Evolutionary conservation across 2,888 invertebrate species (phyloP), one percentile per base, ranked within the genome.

Genomic region (Pollenia labialis): DNA sequence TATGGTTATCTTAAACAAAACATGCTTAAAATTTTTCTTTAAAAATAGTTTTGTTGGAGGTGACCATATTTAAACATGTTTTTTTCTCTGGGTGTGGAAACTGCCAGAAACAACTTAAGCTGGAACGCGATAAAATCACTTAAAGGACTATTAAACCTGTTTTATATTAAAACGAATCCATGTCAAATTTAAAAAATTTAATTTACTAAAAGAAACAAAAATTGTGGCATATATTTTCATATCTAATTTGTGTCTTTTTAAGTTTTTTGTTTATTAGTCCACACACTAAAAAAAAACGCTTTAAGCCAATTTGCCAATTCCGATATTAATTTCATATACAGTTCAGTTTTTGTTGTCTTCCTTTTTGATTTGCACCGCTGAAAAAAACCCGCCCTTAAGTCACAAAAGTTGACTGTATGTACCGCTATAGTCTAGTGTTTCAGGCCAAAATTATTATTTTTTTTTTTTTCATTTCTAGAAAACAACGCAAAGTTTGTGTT

Each of bases 291-390:
- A 69, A 58, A 81, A 69, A 6, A 32, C 72, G 62, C 84, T 75
- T 77, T 10, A 68, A 85, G 81, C 72, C 68, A 79, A 69, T 79
- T 75, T 79, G 69, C 60, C 80, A 87, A 81, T 81, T 69, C 62
- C 76, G 56, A 23, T 77, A 56, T 64, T 54, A 56, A 69, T 62
- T 69, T 62, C 32, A 62, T 64, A 6, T 46, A 2, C 23, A 18
- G 16, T 18, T 48, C 46, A 80, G 40, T 64, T 32, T n/a, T 8
- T 54, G 14, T 50, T 82, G 58, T 42, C 14, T 76, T 83, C 42
- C 62, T 62, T 69, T 62, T 71, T 75, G 48, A 72, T 81, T 77
- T 71, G 66, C 74, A 68, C 79, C 86, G 75, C 68, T 76, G 14
- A 75, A 86, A 81, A 72, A 32, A 32, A 32, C 4, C 32, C 56